Evolutionary conservation across 2,888 invertebrate species (phyloP), one percentile per base, ranked within the genome.

Genomic region (Subacronicta megacephala): DNA sequence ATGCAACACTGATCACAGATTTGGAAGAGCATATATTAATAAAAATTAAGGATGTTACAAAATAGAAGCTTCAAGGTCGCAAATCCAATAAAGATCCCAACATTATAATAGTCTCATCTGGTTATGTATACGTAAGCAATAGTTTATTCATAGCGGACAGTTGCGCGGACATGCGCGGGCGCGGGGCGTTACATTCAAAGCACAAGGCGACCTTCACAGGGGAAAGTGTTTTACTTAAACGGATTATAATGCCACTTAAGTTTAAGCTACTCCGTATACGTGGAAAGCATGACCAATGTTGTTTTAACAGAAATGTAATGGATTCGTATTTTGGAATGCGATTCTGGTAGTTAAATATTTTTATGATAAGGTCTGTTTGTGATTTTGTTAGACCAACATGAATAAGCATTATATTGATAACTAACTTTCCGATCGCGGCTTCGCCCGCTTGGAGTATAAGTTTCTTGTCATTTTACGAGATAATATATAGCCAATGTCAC

Each of bases 151-250:
- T 78, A 80, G 75, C 71, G 72, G 77, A 77, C 64, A 58, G 79
- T 72, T 73, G 75, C 81, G 71, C 77, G 78, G 35, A 55, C 81
- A 65, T 70, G 71, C 80, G 74, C 80, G 78, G 20, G 64, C 83
- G 78, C 79, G 73, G 72, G 43, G 55, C 78, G 73, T 72, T 66
- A 83, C 80, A 87, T 87, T 84, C 85, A 83, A 85, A 82, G 81
- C 86, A 80, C 80, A 83, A 71, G 62, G 52, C 84, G 90, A 90
- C 92, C 91, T 91, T 90, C 90, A 82, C 60, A 23, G 62, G 87
- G 62, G 90, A 91, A 91, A 91, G 91, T 90, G 88, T 88, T 90
- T 89, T 82, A 86, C 85, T 87, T 78, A 82, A 83, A 83, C 79
- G 75, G 81, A 86, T 87, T 84, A 84, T 84, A 81, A 78, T 80